Evolutionary conservation across 2,797 vertebrate species (phyloP).

Genomic region (Babyrousa celebensis): DNA sequence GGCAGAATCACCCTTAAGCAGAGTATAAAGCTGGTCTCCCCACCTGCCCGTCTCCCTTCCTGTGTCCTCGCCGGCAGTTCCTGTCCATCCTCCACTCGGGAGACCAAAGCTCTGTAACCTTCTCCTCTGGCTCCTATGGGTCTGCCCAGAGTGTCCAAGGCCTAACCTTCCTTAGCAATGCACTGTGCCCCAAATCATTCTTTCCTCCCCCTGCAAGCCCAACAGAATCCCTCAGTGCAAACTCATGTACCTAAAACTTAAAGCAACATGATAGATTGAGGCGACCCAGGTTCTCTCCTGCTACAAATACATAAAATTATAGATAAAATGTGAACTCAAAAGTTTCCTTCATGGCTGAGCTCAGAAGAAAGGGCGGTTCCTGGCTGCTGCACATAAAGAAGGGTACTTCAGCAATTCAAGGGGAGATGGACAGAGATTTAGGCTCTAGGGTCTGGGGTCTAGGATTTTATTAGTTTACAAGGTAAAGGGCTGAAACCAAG

Average conservation of each 20-base stretch:
- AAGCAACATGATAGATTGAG: background rate
- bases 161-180: background rate
- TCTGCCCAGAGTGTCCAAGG: no score
- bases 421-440: background rate
- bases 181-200: no score
- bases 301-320: background rate
- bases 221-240: background rate
- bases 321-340: background rate
- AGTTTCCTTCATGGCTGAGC: background rate
- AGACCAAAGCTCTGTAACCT: background rate
- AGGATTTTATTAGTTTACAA: background rate
- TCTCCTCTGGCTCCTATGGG: background rate
- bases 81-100: background rate
- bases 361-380: background rate
- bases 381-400: background rate
- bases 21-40: background rate
- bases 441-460: background rate
- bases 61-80: background rate
- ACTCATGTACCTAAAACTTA: background rate
- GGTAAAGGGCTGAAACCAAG: background rate
- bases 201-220: background rate
- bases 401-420: background rate
- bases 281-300: background rate
- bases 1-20: background rate
- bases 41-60: background rate